A percentile compares a stretch with the other conserved stretches of the same genome.
These are phyloP conservation scores for Cheilosia grossa DNA, from an alignment of 2,888 invertebrate species.

Conservation along the genomic window DNA sequence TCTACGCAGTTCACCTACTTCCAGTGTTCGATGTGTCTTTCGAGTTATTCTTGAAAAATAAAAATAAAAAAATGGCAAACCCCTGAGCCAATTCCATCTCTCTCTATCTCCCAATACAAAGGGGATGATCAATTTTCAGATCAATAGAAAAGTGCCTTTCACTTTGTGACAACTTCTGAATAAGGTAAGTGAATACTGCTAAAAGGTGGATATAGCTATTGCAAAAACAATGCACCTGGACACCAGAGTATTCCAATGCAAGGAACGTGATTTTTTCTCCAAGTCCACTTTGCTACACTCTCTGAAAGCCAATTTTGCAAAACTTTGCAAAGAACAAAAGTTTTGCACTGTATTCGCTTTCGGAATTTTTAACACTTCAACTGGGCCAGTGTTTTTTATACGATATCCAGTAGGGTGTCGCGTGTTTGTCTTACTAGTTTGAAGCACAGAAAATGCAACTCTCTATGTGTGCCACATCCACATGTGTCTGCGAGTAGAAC, in stretches of 20 bases:
- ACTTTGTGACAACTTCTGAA: conserved; percentile 56
- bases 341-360: conserved; percentile 47
- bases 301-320: conserved; percentile 54
- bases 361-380: conserved; percentile 65
- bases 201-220: not conserved
- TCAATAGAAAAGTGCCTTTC: conserved; percentile 54
- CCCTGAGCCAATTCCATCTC: not conserved
- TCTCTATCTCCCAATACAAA: conserved; percentile 1
- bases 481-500: no score
- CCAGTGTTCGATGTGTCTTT: not conserved
- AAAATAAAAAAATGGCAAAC: conserved; percentile 8
- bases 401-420: no score
- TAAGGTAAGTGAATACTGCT: conserved; percentile 5
- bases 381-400: conserved; percentile 37
- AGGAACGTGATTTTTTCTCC: conserved; percentile 39
- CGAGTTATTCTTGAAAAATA: not conserved
- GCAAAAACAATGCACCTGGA: conserved; percentile 45
- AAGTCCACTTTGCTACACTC: conserved; percentile 43
- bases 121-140: conserved; percentile 53
- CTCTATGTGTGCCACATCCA: no score
- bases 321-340: conserved; percentile 60
- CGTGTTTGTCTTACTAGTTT: no score
- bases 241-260: not conserved
- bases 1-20: not conserved
- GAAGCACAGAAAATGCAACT: no score